phyloP scores from a whole-genome alignment of 2,888 invertebrate species.

The Agrilus biguttatus region DNA sequence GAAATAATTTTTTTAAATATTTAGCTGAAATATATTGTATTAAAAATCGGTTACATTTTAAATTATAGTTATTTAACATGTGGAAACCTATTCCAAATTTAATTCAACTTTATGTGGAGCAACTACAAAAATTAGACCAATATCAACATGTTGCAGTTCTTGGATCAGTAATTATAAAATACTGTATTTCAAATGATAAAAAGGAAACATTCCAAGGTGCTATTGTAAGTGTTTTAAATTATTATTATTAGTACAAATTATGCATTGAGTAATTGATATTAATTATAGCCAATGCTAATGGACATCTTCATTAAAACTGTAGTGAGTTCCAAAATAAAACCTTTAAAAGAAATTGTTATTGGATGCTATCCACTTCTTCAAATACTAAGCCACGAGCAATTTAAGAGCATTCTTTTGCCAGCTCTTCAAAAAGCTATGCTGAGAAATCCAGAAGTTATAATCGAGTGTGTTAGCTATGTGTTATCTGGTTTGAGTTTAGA shows the following conservation, averaged over 20 bases:
- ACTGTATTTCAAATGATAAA: constrained; percentile 36
- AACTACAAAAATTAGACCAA: constrained; percentile 31
- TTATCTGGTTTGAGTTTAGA: constrained; percentile 57
- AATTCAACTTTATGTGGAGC: constrained; percentile 26
- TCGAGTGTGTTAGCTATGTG: constrained; percentile 67
- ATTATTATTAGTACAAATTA: not conserved
- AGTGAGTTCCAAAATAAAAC: constrained; percentile 62
- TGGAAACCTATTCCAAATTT: constrained; percentile 21
- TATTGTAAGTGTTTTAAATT: constrained; percentile 33
- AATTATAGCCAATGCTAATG: constrained; percentile 32
- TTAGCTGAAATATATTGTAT: not conserved
- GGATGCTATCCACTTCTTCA: constrained; percentile 53
- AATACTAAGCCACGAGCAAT: constrained; percentile 48
- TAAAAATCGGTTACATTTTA: not conserved
- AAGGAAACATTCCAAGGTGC: constrained; percentile 34
- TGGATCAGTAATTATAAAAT: constrained; percentile 47
- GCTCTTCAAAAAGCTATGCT: constrained; percentile 83
- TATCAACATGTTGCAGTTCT: constrained; percentile 44
- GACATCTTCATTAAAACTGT: constrained; percentile 63
- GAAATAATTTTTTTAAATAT: not conserved
- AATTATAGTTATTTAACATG: constrained; percentile 21
- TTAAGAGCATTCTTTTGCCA: constrained; percentile 61
- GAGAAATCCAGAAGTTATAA: constrained; percentile 82
- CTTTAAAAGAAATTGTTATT: constrained; percentile 50
- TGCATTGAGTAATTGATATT: constrained; percentile 1